Base-by-base conservation (phyloP, 2,888 invertebrate genomes). In the Callyntrura sp. region DNA sequence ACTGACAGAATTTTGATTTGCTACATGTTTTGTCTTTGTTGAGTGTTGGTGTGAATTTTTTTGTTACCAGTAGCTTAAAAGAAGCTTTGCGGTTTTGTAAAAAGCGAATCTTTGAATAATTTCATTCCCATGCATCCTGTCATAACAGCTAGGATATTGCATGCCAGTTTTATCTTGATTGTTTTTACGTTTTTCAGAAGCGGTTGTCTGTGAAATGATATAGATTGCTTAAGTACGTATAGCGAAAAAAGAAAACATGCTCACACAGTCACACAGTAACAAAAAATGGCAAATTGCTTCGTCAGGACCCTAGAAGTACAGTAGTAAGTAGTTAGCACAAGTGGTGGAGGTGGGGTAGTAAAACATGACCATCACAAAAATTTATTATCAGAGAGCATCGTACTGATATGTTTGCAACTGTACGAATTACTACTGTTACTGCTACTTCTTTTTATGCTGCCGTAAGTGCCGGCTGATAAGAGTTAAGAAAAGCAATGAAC, bases 351-450 rank as follows among this genome's bases (percentile, higher is more conserved):
- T 1, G 4, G 25, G 12, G n/a, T 25, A 62, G 60, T 5, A 25
- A 62, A 62, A 55, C 78, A 78, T 78, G 78, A 78, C 55, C 79
- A 79, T 79, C 35, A 20, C 57, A 23, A 35, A 79, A 28, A 68
- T 35, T 68, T 35, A 68, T 79, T 79, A 79, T 57, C 57, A 79
- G 43, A 17, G 79, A 79, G 57, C 79, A 79, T 79, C 60, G 79
- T 17, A 79, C 79, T 79, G 55, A 51, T 62, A 62, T 25, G 25
- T 62, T 62, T 25, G 25, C 23, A 60, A 62, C 11, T 11, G 25
- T 25, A n/a, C 14, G 12, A 62, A 62, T 25, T 12, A 25, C 25
- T 25, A 62, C 25, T 23, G 17, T 17, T 35, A 14, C 35, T n/a
- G n/a, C n/a, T n/a, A 14, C 4, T 25, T 65, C 11, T 25, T 28